Base-by-base conservation (phyloP, 2,888 invertebrate genomes). In the Drosophila gaucha region DNA sequence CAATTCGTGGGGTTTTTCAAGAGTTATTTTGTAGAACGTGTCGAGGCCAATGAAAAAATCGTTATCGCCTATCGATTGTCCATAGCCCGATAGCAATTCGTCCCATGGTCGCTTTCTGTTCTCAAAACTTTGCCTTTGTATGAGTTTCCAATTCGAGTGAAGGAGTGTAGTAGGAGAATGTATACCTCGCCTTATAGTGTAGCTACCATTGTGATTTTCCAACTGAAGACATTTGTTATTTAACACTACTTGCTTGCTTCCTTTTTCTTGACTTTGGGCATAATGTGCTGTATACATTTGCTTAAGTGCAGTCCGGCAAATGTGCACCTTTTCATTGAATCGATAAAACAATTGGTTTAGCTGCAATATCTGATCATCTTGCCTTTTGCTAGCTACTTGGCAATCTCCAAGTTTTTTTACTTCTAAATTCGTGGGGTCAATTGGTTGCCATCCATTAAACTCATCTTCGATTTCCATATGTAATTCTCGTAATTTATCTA, bases 31-130 rank as follows among this genome's bases (percentile, higher is more conserved):
- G 26, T 46, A 30, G 1, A 52, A 30, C 0, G 44, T n/a, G n/a
- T 52, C 28, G n/a, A 52, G 36, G 6, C 28, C 44, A 4, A 52
- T 24, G 8, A 52, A 59, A 28, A 1, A 41, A 6, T 41, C 22
- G 9, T 4, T 14, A 9, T 24, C 41, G 1, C 9, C 33, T 14
- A 16, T 35, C 41, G 41, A 3, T 1, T 24, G 24, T 0, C 24
- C 14, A 8, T 3, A 41, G 24, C 33, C 31, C 22, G 10, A 10
- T 6, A 14, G 10, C 2, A 24, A 24, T n/a, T 41, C 4, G 1
- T 14, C 6, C 22, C 20, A 39, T 8, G 20, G 14, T 30, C 41
- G 12, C 12, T 3, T 35, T 3, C 14, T 2, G 33, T 35, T 35
- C 0, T 2, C 14, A 35, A 8, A 6, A 2, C 8, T 35, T 12